Conservation (phyloP, 2,113 vertebrate species). For the Prolemur simus region DNA sequence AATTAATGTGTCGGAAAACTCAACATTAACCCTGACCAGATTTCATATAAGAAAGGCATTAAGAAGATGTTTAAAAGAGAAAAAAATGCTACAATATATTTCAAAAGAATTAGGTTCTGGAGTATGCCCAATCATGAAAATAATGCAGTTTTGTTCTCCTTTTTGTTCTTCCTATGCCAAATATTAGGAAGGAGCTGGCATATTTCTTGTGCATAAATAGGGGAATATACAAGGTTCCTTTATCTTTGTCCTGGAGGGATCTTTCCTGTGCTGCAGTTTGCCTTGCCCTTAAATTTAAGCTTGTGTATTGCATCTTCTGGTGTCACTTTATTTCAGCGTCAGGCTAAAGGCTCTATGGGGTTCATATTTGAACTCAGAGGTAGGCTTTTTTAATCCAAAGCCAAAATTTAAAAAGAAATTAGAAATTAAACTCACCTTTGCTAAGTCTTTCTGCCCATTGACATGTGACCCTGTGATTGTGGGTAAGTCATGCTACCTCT, state of each 20-base stretch:
- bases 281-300: not conserved
- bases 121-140: not conserved
- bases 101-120: constrained; percentile 48
- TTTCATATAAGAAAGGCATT: constrained; percentile 54
- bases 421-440: not conserved
- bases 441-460: not conserved
- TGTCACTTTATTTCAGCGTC: not conserved
- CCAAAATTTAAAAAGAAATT: not conserved
- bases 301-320: not conserved
- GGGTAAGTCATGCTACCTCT: not conserved
- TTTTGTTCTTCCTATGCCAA: not conserved
- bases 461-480: fast-evolving
- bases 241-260: not conserved
- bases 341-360: not conserved
- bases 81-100: fast-evolving
- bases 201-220: not conserved
- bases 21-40: constrained; percentile 43
- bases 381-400: not conserved
- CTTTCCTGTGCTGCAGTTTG: not conserved
- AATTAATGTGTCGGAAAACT: constrained; percentile 1
- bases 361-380: not conserved
- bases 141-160: constrained; percentile 10
- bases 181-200: not conserved
- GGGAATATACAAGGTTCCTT: not conserved
- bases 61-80: not conserved